Evolutionary conservation across 2,113 vertebrate genomes (phyloP).

Genomic region (Microtus pennsylvanicus): DNA sequence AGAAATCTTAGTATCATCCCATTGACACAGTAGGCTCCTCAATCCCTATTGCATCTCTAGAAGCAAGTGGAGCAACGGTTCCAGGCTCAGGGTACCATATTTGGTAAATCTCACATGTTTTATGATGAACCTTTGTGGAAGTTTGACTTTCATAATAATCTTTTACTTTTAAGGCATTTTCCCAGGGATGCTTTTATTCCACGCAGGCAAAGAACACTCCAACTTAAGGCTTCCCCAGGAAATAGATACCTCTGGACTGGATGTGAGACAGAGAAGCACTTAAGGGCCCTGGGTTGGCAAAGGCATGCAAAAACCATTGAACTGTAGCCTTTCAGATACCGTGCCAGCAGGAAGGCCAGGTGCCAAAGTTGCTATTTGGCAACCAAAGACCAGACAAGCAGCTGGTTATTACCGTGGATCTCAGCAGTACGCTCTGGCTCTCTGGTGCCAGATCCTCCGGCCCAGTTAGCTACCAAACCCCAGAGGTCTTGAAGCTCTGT

Average conservation of each 20-base stretch:
- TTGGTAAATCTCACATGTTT: slow-evolving; percentile 26
- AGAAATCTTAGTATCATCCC: not conserved
- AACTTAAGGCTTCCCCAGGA: not conserved
- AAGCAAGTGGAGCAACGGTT: not conserved
- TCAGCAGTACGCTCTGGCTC: not conserved
- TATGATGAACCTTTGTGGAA: not conserved
- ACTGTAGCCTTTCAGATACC: slow-evolving; percentile 45
- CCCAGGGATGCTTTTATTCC: slow-evolving; percentile 23
- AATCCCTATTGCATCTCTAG: not conserved
- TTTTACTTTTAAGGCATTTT: slow-evolving; percentile 62
- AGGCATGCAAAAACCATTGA: slow-evolving; percentile 62
- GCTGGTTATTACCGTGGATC: slow-evolving; percentile 71
- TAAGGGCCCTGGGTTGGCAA: slow-evolving; percentile 59
- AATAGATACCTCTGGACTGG: not conserved
- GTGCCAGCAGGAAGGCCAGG: slow-evolving; percentile 49
- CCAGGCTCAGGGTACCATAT: not conserved
- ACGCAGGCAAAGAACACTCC: not conserved
- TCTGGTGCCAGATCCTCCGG: slow-evolving; percentile 64
- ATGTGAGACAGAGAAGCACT: slow-evolving; percentile 10
- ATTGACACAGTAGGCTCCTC: not conserved
- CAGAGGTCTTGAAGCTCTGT: not conserved
- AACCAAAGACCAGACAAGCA: slow-evolving; percentile 72
- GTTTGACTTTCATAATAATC: not conserved
- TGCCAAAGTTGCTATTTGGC: slow-evolving; percentile 76
- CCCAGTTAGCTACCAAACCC: slow-evolving; percentile 62